Base-by-base conservation (phyloP, 2,888 invertebrate genomes). In the Portevinia maculata region DNA sequence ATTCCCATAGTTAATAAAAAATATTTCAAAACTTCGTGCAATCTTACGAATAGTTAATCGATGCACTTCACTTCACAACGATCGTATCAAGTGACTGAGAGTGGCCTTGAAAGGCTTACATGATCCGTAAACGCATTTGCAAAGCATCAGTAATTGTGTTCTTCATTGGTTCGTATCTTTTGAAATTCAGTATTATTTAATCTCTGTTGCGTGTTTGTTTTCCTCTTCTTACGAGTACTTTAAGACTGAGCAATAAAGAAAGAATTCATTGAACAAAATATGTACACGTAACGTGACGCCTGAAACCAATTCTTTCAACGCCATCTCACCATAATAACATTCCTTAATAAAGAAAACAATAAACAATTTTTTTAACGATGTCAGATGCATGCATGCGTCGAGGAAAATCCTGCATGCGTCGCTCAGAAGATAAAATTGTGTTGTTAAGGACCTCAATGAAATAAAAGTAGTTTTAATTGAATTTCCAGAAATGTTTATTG, bases 401-500 rank as follows among this genome's bases (percentile, higher is more conserved):
- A 15, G 30, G 48, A 48, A 21, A 41, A 39, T 15, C 34, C 15
- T 9, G n/a, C n/a, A n/a, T n/a, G n/a, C n/a, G n/a, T n/a, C n/a
- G n/a, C n/a, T 53, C 11, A 44, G 67, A 17, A 46, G 9, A 9
- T 13, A 8, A 4, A 13, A 6, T 52, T 41, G n/a, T 24, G 39
- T 7, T 53, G 28, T 39, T 59, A 57, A 79, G 48, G 62, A 74
- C 48, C 15, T 69, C 52, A 60, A 57, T 60, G 69, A 69, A 60
- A 60, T 60, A 76, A 69, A 60, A 60, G 28, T 44, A 19, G 11
- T 44, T 48, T 75, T 64, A 50, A 74, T 74, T 59, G 65, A 73
- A 62, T 60, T 69, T 59, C 69, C 9, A 44, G 69, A 74, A 74
- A 39, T 81, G 70, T 71, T 79, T 79, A 69, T 44, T 67, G 67